phyloP scores from a whole-genome alignment of 2,797 vertebrate species.

The Lithobates sylvaticus region DNA sequence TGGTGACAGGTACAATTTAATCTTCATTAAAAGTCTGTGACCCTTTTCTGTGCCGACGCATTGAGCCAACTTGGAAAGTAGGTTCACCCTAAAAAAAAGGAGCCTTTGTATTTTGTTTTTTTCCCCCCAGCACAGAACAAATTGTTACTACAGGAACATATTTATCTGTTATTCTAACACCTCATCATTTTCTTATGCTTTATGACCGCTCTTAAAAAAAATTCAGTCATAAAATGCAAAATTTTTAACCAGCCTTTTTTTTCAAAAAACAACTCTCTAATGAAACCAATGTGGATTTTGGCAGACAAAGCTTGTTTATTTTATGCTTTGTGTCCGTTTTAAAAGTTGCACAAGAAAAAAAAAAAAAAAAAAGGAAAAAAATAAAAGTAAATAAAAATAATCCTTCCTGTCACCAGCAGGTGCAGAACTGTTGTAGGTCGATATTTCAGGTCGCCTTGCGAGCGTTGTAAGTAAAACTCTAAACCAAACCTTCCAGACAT shows the following conservation, averaged over 20 bases:
- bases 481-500: background rate
- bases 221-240: slow-evolving; percentile 14
- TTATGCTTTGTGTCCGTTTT: background rate
- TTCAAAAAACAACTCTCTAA: background rate
- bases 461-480: background rate
- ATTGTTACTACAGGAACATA: background rate
- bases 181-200: slow-evolving; percentile 41
- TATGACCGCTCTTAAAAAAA: slow-evolving; percentile 17
- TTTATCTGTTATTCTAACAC: slow-evolving; percentile 20
- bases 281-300: background rate
- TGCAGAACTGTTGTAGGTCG: slow-evolving; percentile 20
- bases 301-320: background rate
- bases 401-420: slow-evolving; percentile 1
- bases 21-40: too few relatives aligned
- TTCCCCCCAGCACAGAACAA: background rate
- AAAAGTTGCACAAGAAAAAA: background rate
- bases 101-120: background rate
- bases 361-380: too few relatives aligned
- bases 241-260: background rate
- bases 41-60: background rate
- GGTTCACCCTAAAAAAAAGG: background rate
- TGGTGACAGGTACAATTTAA: too few relatives aligned
- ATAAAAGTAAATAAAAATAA: background rate
- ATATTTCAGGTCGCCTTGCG: background rate
- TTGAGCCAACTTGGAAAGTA: background rate